phyloP scores from a whole-genome alignment of 2,113 vertebrate species.

The Andinoacara biseriatus region DNA sequence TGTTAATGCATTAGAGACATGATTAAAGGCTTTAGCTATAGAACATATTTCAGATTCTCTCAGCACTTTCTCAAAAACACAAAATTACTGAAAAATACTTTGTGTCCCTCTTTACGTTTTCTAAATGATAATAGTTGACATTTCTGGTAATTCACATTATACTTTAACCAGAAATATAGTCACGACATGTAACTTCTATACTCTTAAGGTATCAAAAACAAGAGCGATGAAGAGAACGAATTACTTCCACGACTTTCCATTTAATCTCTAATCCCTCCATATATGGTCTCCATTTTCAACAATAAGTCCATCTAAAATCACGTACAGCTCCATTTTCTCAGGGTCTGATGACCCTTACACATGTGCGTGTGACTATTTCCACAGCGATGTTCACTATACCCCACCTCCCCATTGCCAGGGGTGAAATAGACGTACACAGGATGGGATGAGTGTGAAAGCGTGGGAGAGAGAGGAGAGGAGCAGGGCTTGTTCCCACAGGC shows the following conservation, averaged over 20 bases:
- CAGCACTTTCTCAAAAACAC: not conserved
- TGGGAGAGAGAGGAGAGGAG: slow-evolving; percentile 72
- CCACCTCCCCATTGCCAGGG: slow-evolving; percentile 59
- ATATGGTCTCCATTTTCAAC: not conserved
- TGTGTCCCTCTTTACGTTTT: not conserved
- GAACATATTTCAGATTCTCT: too few species aligned
- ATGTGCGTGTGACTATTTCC: slow-evolving; percentile 70
- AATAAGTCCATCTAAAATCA: slow-evolving; percentile 11
- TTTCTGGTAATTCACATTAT: not conserved
- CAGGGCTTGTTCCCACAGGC: slow-evolving; percentile 72
- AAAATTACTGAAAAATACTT: not conserved
- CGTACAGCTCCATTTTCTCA: slow-evolving; percentile 61
- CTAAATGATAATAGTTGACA: not conserved
- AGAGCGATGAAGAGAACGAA: not conserved
- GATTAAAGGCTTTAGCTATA: not conserved
- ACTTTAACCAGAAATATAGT: too few species aligned
- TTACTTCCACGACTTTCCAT: not conserved
- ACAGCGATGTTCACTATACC: slow-evolving; percentile 48
- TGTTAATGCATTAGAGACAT: not conserved
- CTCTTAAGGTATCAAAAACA: not conserved
- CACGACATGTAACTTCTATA: too few species aligned
- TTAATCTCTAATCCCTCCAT: not conserved
- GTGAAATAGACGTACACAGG: slow-evolving; percentile 62
- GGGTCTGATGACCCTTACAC: slow-evolving; percentile 62
- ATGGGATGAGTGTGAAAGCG: slow-evolving; percentile 75